Conservation (phyloP, 2,888 invertebrate genomes). For the Drosophila barbarae region DNA sequence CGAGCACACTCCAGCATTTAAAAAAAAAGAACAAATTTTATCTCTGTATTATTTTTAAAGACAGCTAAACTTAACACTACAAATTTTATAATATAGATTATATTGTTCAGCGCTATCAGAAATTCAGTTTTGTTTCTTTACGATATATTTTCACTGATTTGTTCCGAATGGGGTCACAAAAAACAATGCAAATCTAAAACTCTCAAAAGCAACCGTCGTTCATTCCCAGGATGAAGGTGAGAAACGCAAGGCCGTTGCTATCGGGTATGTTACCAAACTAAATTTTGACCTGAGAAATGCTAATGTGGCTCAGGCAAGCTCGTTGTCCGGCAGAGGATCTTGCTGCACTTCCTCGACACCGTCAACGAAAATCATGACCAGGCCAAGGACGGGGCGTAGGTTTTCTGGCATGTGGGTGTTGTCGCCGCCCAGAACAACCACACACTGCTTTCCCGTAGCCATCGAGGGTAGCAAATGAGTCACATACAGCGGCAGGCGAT, state of each 20-base stretch:
- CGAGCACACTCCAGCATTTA: no score
- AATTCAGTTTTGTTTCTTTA: not conserved
- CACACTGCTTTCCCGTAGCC: slow-evolving; percentile 44
- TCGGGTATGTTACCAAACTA: not conserved
- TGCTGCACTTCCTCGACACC: slow-evolving; percentile 48
- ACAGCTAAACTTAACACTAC: not conserved
- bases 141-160: not conserved
- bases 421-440: slow-evolving; percentile 48
- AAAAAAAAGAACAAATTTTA: no score
- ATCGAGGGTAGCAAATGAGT: slow-evolving; percentile 42
- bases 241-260: not conserved
- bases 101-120: not conserved
- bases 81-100: not conserved
- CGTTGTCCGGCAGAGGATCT: slow-evolving; percentile 4
- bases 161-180: not conserved
- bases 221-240: not conserved
- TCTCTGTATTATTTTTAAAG: no score
- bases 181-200: slow-evolving; percentile 13
- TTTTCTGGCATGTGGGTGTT: slow-evolving; percentile 59
- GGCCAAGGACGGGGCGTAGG: slow-evolving; percentile 45
- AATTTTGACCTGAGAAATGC: slow-evolving; percentile 27
- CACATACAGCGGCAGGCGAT: slow-evolving; percentile 43
- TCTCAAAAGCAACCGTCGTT: not conserved
- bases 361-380: slow-evolving; percentile 55
- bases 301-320: not conserved